Base-by-base conservation (phyloP, 1,140 invertebrate genomes). In the Hylaeus volcanicus region DNA sequence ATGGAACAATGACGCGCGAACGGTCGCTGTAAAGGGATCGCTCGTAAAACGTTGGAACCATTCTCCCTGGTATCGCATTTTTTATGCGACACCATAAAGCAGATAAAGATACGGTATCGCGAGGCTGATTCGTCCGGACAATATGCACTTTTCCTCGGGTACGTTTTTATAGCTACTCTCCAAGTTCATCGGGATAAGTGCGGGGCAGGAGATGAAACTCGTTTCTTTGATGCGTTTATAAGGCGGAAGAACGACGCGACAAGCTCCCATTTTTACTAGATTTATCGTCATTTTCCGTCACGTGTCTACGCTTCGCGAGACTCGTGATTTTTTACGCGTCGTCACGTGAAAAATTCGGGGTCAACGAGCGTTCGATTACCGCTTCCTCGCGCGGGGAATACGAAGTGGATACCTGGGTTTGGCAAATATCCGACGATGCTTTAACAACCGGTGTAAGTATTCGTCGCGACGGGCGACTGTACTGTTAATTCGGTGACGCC, bases 31-130 rank as follows among this genome's bases (percentile, higher is more conserved):
- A 63, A 79, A 84, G 74, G 48, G 56, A 48, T 56, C 37, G 56
- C 81, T 65, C 65, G 45, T 84, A 79, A 84, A 84, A 69, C 45
- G 48, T 14, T 45, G 5, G 37, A 51, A 41, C 6, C 3, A 26
- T 41, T 41, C 72, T 76, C n/a, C 37, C 43, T 11, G 11, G 11
- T 63, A 55, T 70, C 53, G 39, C 45, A 1, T 43, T 64, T 51
- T 51, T 51, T 11, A 61, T 55, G 63, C 41, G 81, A 41, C n/a
- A 37, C 51, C 39, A 55, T 84, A 83, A 74, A 79, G 60, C 56
- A 53, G n/a, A 41, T 39, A 26, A 56, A 9, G 70, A 2, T 45
- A 8, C 26, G 5, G 65, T 48, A 70, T 71, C 41, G 56, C 5
- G 53, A 51, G 74, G 26, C 53, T 83, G 74, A 83, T 73, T 64